phyloP scores from a whole-genome alignment of 2,797 vertebrate species.

The Hypotaenidia okinawae region DNA sequence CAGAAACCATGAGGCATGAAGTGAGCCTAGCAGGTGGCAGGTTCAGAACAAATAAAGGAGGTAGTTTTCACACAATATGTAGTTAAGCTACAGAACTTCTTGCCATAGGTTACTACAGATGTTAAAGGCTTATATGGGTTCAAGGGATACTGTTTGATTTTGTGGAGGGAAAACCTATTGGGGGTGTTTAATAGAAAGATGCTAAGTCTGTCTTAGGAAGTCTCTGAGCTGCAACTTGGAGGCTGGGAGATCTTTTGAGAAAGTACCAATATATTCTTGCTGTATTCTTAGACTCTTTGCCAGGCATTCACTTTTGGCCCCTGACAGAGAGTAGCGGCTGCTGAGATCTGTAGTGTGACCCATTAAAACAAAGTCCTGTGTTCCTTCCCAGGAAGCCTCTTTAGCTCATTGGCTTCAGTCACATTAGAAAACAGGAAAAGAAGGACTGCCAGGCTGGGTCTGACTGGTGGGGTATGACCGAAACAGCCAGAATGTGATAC shows the following conservation, averaged over 20 bases:
- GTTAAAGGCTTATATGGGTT: not conserved
- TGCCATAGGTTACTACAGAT: not conserved
- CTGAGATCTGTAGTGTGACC: not conserved
- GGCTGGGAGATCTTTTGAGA: not conserved
- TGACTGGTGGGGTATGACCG: conserved; percentile 11
- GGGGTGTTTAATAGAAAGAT: not conserved
- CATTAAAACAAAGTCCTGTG: conserved; percentile 11
- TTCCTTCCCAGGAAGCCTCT: conserved; percentile 43
- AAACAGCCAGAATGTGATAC: conserved; percentile 7
- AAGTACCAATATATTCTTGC: not conserved
- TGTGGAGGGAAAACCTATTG: not conserved
- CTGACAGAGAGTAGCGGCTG: not conserved
- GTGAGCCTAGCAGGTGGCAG: conserved; percentile 50
- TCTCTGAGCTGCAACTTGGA: not conserved
- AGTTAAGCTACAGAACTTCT: conserved; percentile 5
- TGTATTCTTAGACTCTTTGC: not conserved
- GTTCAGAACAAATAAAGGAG: conserved; percentile 16
- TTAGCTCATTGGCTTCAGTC: conserved; percentile 34
- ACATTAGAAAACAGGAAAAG: not conserved
- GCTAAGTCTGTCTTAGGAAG: not conserved
- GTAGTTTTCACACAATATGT: not conserved
- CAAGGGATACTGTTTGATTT: not conserved
- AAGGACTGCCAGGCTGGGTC: conserved; percentile 18
- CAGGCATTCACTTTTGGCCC: not conserved
- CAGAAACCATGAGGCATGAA: conserved; percentile 57